phyloP scores from a whole-genome alignment of 2,797 vertebrate species.

The Parauchenoglanis ngamensis region DNA sequence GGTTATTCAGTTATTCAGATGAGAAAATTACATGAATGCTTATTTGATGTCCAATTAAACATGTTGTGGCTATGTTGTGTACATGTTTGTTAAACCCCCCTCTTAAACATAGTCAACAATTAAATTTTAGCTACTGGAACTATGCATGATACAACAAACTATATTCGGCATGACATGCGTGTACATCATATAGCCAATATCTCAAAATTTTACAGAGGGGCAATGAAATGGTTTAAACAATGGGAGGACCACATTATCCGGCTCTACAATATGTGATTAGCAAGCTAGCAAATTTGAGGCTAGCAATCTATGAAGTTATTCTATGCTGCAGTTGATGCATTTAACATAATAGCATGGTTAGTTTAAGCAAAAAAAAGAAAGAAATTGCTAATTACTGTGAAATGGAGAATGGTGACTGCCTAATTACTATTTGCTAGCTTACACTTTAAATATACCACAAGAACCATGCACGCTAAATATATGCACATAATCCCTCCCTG shows the following conservation, averaged over 20 bases:
- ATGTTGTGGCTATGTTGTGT: background rate
- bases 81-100: background rate
- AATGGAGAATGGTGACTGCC: background rate
- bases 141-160: background rate
- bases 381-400: background rate
- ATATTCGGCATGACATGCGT: background rate
- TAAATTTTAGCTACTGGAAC: background rate
- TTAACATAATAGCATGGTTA: background rate
- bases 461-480: background rate
- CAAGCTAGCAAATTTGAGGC: background rate
- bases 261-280: background rate
- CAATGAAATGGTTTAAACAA: background rate
- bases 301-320: background rate
- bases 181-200: background rate
- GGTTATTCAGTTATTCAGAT: slow-evolving; percentile 11
- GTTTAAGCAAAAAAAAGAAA: background rate
- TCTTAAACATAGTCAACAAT: background rate
- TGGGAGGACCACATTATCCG: background rate
- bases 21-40: background rate
- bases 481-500: background rate
- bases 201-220: background rate
- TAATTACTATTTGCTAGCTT: background rate
- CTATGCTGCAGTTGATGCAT: background rate
- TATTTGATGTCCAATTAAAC: background rate
- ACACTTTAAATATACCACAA: background rate